Conservation (phyloP, 2,888 invertebrate species). For the Netelia fuscicornis region DNA sequence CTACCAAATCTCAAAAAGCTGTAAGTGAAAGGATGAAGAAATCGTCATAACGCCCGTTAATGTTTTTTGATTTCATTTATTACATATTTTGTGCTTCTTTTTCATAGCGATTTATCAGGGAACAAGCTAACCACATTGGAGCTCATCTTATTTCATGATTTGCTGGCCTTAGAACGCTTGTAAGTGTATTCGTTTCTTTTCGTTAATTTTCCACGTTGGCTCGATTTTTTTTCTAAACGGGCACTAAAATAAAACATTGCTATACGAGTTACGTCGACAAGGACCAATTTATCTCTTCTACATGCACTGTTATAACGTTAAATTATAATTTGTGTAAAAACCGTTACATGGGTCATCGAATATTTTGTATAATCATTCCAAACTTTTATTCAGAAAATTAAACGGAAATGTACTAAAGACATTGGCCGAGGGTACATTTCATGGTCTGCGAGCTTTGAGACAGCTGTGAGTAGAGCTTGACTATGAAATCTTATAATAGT, state of each 20-base stretch:
- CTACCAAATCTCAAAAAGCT: conserved; percentile 90
- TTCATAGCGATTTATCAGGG: conserved; percentile 82
- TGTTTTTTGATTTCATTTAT: conserved; percentile 68
- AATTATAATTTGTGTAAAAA: background rate
- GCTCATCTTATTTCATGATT: conserved; percentile 82
- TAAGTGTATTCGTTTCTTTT: conserved; percentile 77
- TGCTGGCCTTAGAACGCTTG: conserved; percentile 83
- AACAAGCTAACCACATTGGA: conserved; percentile 81
- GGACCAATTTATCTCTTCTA: conserved; percentile 2
- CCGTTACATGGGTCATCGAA: background rate
- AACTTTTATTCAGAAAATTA: conserved; percentile 85
- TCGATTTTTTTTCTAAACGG: background rate
- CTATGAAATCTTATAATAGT: background rate
- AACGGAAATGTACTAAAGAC: conserved; percentile 90
- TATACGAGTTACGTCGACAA: conserved; percentile 9
- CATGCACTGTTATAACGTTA: background rate
- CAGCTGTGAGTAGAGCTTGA: conserved; percentile 89
- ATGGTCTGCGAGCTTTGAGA: conserved; percentile 89
- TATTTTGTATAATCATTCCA: conserved; percentile 18
- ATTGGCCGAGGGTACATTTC: conserved; percentile 90
- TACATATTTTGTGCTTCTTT: conserved; percentile 68
- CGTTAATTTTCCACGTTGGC: conserved; percentile 50
- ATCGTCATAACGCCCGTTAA: conserved; percentile 29
- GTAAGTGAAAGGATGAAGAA: conserved; percentile 76
- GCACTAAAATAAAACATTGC: conserved; percentile 8